These are phyloP conservation scores for Cantharis rustica DNA, from an alignment of 2,888 invertebrate species.

Conservation along the genomic window DNA sequence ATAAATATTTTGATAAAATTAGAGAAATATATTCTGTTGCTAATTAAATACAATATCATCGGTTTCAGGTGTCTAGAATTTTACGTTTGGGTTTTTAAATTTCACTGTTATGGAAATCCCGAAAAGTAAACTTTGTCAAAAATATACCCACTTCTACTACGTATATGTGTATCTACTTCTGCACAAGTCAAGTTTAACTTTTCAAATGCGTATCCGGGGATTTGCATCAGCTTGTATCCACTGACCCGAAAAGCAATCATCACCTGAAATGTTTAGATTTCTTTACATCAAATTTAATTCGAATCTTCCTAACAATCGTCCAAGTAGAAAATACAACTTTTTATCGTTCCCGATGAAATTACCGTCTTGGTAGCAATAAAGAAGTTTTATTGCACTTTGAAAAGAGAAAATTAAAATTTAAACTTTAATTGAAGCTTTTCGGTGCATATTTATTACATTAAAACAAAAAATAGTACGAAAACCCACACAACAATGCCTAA, in stretches of 20 bases:
- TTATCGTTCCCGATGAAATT: not conserved
- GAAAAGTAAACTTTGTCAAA: not conserved
- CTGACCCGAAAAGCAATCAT: not conserved
- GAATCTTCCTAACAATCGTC: not conserved
- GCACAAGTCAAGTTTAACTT: not conserved
- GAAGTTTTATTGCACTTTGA: not conserved
- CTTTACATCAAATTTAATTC: not conserved
- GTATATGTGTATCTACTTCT: not conserved
- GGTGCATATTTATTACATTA: too few species aligned
- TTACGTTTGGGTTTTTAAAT: not conserved
- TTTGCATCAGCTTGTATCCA: not conserved
- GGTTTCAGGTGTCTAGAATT: not conserved
- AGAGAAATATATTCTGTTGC: not conserved
- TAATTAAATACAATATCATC: not conserved
- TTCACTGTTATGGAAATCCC: not conserved
- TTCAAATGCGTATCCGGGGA: not conserved
- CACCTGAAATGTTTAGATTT: not conserved
- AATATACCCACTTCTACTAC: not conserved
- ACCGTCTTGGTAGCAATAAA: not conserved
- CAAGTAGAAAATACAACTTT: not conserved
- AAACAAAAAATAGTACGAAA: too few species aligned
- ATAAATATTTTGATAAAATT: not conserved
- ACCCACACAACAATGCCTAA: too few species aligned
- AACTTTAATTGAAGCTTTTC: too few species aligned
- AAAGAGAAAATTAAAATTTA: not conserved